These are phyloP conservation scores for Nasua narica DNA, from an alignment of 2,797 vertebrate species.

Conservation along the genomic window DNA sequence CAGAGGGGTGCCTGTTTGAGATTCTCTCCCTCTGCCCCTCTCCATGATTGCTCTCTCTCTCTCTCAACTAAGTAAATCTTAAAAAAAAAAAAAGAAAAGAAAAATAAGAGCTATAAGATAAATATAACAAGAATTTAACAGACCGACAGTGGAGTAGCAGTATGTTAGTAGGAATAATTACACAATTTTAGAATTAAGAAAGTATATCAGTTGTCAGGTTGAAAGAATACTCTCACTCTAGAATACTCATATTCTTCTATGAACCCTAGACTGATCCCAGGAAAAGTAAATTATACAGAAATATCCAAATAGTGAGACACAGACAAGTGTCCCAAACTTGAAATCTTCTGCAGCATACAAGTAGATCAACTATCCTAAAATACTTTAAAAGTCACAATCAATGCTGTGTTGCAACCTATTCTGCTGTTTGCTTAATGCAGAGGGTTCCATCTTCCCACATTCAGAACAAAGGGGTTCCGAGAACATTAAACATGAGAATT, in stretches of 20 bases:
- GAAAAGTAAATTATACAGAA: neutral
- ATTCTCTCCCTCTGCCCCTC: neutral
- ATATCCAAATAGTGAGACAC: neutral
- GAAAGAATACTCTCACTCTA: neutral
- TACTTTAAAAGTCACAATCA: neutral
- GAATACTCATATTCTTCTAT: neutral
- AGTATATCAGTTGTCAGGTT: neutral
- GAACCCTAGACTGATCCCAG: neutral
- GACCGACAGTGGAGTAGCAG: neutral
- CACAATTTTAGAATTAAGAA: neutral
- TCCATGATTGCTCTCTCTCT: neutral
- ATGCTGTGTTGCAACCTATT: neutral
- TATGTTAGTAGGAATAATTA: neutral
- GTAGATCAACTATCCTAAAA: neutral
- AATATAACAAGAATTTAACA: neutral
- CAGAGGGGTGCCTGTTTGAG: neutral
- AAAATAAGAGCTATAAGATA: neutral
- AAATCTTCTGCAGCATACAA: neutral
- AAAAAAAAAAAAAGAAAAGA: neutral
- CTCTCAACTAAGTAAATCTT: neutral
- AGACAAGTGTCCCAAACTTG: neutral
- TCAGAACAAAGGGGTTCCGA: constrained; percentile 27
- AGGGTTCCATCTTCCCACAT: neutral
- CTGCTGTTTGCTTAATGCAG: neutral
- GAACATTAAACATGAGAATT: constrained; percentile 37